Evolutionary conservation across 2,113 vertebrate species (phyloP), one percentile per base, ranked within the genome.

Genomic region (Apeltes quadracus): DNA sequence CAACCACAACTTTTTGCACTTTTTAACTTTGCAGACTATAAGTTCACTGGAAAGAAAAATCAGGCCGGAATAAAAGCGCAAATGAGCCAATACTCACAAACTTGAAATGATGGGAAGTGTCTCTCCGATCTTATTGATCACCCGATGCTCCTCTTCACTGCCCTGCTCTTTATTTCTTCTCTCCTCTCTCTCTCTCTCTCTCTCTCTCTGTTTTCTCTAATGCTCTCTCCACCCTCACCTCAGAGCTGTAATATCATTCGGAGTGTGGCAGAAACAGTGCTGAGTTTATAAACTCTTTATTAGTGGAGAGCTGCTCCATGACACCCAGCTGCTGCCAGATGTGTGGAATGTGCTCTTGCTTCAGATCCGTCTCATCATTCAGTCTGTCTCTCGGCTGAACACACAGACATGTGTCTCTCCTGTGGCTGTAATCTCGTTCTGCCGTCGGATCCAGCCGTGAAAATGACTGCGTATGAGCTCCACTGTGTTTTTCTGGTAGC

Each of bases 261-360:
- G 39, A 73, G 16, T 44, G 32, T 44, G 34, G 53, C 66, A 54
- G 69, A 18, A 76, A 72, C 44, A 56, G 61, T 61, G 64, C 44
- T 18, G 32, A 74, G 38, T 46, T 53, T 54, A 50, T 69, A 57
- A 63, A 13, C 25, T 78, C 48, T 72, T 64, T 29, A 71, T 81
- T 72, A 68, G 58, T 69, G 44, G 22, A 34, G 56, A 48, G 55
- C 20, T 12, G 13, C 48, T 29, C 54, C 56, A 11, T 12, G 27
- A 68, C 36, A 59, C 75, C 69, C 83, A 87, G 82, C 73, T 91
- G 82, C 69, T 78, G 55, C 87, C 86, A 89, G 79, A 89, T 89
- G 79, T 89, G 74, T 50, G 38, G 34, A 50, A 76, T 16, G 8
- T 69, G 51, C 58, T 71, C n/a, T 7, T 68, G 44, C 66, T 66